These are phyloP conservation scores for Drosophila tropicalis DNA, from an alignment of 1,140 invertebrate genomes.

Conservation along the genomic window DNA sequence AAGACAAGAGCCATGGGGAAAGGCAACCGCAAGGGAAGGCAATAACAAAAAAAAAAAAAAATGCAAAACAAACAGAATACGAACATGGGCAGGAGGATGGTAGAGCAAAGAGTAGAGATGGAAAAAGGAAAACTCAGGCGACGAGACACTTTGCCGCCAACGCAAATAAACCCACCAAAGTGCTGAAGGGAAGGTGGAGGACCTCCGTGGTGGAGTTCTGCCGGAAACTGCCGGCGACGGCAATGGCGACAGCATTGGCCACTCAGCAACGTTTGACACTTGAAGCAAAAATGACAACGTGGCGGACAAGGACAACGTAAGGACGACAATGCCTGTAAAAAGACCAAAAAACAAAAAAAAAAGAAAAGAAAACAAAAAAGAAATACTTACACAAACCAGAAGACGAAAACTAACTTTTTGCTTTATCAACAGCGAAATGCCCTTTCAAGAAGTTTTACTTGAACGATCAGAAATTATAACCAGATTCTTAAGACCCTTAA, in stretches of 20 bases:
- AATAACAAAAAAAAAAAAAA: constrained; percentile 41
- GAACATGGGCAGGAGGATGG: constrained; percentile 15
- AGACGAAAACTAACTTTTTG: neutral
- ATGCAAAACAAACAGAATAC: constrained; percentile 60
- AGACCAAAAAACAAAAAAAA: constrained; percentile 32
- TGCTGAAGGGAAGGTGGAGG: constrained; percentile 13
- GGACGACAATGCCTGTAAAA: constrained; percentile 56
- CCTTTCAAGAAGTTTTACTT: neutral
- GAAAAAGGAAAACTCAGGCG: constrained; percentile 39
- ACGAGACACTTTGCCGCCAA: constrained; percentile 81
- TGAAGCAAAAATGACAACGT: constrained; percentile 69
- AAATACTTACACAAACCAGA: constrained; percentile 6
- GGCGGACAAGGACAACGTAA: constrained; percentile 72
- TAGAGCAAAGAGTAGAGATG: constrained; percentile 8
- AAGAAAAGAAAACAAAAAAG: constrained; percentile 18
- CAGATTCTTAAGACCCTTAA: too few relatives aligned
- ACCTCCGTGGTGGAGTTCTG: constrained; percentile 8
- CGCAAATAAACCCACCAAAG: constrained; percentile 69
- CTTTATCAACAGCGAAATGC: neutral
- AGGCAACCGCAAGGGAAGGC: constrained; percentile 55
- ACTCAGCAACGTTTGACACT: constrained; percentile 77
- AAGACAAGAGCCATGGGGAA: constrained; percentile 33
- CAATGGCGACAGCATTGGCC: constrained; percentile 65
- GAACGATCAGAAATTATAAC: too few relatives aligned
- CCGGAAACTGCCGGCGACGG: constrained; percentile 68